Evolutionary conservation across 2,888 invertebrate species (phyloP).

Genomic region (Stomorhina lunata): DNA sequence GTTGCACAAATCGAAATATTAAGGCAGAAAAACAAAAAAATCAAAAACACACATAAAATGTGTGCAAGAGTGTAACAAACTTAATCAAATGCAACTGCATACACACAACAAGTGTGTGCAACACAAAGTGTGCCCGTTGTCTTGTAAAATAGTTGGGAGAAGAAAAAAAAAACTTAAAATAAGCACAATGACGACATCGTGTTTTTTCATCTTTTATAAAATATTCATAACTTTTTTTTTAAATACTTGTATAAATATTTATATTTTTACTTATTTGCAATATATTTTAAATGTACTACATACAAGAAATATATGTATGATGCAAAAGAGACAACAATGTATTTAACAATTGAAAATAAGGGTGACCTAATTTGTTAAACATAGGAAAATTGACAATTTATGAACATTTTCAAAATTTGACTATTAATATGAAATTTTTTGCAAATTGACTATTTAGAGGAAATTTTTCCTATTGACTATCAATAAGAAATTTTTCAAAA

Average conservation of each 20-base stretch:
- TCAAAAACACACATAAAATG: no score
- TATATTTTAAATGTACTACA: neutral
- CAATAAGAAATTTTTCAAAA: no score
- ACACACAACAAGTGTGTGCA: neutral
- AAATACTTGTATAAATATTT: neutral
- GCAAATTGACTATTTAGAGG: no score
- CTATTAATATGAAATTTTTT: no score
- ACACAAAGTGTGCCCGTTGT: slow-evolving; percentile 51
- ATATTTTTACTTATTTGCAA: neutral
- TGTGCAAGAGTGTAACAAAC: slow-evolving; percentile 54
- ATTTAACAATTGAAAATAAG: no score
- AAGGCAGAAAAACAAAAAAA: neutral
- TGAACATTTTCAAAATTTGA: no score
- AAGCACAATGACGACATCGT: slow-evolving; percentile 58
- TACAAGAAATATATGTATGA: neutral
- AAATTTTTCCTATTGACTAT: no score
- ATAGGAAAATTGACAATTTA: no score
- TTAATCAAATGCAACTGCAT: slow-evolving; percentile 33
- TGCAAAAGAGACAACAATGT: no score
- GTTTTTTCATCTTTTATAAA: slow-evolving; percentile 46
- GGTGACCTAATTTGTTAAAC: no score
- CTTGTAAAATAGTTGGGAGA: neutral
- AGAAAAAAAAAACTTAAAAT: slow-evolving; percentile 4
- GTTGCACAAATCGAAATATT: slow-evolving; percentile 40
- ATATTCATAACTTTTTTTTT: slow-evolving; percentile 11